phyloP scores from a whole-genome alignment of 2,113 vertebrate species.

The Athene noctua region DNA sequence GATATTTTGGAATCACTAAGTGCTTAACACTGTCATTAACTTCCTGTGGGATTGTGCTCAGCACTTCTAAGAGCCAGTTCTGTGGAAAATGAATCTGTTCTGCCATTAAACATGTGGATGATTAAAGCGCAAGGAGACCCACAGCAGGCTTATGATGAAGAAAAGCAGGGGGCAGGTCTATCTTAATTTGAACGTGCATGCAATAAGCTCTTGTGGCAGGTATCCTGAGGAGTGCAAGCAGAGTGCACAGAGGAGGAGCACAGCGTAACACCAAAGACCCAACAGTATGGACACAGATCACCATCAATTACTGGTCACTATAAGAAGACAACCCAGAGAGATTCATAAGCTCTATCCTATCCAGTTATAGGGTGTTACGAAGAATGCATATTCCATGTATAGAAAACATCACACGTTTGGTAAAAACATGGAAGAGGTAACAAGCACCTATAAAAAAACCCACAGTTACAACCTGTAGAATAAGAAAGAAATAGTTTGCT shows the following conservation, averaged over 20 bases:
- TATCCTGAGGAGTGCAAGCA: fast-evolving
- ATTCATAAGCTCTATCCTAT: neutral
- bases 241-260: neutral
- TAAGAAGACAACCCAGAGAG: too few species aligned
- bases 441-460: neutral
- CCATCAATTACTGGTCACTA: neutral
- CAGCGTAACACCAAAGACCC: fast-evolving
- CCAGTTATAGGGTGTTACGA: fast-evolving
- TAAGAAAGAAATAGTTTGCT: neutral
- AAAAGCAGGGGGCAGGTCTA: neutral
- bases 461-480: neutral
- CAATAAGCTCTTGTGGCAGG: fast-evolving
- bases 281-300: fast-evolving
- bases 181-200: neutral
- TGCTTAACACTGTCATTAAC: neutral
- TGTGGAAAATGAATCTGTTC: neutral
- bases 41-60: neutral
- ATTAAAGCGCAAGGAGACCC: neutral
- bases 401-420: neutral
- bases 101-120: neutral
- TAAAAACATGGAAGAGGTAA: neutral
- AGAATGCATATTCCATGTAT: neutral
- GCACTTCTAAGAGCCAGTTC: neutral
- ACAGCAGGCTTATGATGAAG: neutral
- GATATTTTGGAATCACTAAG: neutral